Conservation (phyloP, 2,888 invertebrate genomes). For the Epinotia brunnichana region DNA sequence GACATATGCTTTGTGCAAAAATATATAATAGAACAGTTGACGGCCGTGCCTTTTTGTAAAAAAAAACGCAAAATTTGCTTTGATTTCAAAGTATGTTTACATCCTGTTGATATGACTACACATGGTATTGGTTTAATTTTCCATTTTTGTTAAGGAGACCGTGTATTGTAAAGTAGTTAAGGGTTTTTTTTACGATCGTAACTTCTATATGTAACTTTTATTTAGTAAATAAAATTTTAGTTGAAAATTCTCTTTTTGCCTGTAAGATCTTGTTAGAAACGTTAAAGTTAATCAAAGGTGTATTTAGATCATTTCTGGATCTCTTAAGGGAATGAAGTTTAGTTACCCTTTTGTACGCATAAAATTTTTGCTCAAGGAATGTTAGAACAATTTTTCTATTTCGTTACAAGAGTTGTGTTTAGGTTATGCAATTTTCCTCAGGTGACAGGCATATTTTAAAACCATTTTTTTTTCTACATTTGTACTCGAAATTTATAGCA, state of each 20-base stretch:
- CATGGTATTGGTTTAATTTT: conserved; percentile 34
- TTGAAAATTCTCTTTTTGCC: conserved; percentile 55
- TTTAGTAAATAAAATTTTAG: conserved; percentile 60
- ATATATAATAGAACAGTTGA: neutral
- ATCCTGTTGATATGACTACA: conserved; percentile 42
- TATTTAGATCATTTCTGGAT: conserved; percentile 60
- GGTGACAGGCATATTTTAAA: conserved; percentile 43
- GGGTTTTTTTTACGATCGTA: conserved; percentile 59
- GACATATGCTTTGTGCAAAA: neutral
- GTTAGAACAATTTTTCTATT: conserved; percentile 54
- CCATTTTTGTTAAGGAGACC: conserved; percentile 45
- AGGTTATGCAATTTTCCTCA: conserved; percentile 26
- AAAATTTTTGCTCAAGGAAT: conserved; percentile 72
- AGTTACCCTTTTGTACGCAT: conserved; percentile 52
- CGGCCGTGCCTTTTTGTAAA: conserved; percentile 1
- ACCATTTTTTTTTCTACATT: conserved; percentile 46
- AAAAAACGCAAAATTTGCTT: neutral
- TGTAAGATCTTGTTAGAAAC: conserved; percentile 54
- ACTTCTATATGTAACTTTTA: conserved; percentile 50
- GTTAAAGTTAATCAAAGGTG: conserved; percentile 51
- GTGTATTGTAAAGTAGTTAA: conserved; percentile 59
- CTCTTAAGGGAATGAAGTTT: conserved; percentile 70
- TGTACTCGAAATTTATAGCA: conserved; percentile 40
- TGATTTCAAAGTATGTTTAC: neutral
- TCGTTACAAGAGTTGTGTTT: conserved; percentile 30